phyloP scores from a whole-genome alignment of 2,888 invertebrate species.

The Trichogramma evanescens region DNA sequence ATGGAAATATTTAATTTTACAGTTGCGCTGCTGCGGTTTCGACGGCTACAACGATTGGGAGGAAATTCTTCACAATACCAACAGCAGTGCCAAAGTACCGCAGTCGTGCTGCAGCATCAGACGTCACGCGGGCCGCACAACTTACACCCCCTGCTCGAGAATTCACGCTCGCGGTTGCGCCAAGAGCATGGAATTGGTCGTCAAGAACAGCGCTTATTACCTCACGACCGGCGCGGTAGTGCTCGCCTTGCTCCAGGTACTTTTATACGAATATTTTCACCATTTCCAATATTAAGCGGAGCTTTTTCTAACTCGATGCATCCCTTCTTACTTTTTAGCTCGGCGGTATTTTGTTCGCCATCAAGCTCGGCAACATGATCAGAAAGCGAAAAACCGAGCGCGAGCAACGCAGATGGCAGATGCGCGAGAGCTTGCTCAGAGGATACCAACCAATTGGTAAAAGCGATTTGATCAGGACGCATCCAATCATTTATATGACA shows the following conservation, averaged over 20 bases:
- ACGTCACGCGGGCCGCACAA: too few species aligned
- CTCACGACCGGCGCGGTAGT: conserved; percentile 70
- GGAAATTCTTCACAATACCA: conserved; percentile 53
- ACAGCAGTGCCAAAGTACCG: conserved; percentile 47
- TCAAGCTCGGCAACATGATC: too few species aligned
- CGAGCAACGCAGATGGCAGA: background rate
- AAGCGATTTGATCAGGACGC: conserved; percentile 37
- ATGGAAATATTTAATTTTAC: conserved; percentile 6
- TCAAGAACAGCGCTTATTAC: conserved; percentile 65
- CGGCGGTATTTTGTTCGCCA: background rate
- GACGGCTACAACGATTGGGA: conserved; percentile 40
- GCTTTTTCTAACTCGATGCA: background rate
- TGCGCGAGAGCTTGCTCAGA: background rate
- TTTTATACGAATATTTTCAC: conserved; percentile 16
- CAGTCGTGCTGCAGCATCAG: conserved; percentile 51
- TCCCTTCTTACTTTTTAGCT: background rate
- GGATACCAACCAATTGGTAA: conserved; percentile 36
- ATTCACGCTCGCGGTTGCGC: conserved; percentile 54
- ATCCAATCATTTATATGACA: conserved; percentile 39
- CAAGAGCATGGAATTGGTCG: conserved; percentile 54
- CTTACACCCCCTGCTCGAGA: background rate
- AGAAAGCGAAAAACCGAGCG: too few species aligned
- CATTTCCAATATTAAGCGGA: background rate
- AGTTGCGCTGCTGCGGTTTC: conserved; percentile 48
- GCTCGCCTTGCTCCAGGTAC: conserved; percentile 73